Evolutionary conservation across 2,113 vertebrate species (phyloP).

Genomic region (Catharus bicknelli): DNA sequence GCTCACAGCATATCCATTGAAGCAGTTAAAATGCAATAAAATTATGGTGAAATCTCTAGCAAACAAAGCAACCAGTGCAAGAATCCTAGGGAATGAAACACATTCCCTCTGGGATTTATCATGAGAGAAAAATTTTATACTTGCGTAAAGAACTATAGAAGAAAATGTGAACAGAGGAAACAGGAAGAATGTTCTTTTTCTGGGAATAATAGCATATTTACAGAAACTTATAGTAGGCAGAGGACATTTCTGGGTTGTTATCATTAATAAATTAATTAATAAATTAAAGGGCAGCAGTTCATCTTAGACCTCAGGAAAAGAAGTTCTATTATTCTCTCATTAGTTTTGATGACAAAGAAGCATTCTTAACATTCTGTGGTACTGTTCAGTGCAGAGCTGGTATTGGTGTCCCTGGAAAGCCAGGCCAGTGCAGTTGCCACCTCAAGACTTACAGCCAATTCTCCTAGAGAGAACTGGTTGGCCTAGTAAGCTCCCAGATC

Average conservation of each 20-base stretch:
- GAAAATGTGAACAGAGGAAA: not conserved
- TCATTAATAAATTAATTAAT: not conserved
- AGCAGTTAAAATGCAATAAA: slow-evolving; percentile 61
- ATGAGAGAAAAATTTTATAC: not conserved
- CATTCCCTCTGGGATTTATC: not conserved
- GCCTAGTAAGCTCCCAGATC: not conserved
- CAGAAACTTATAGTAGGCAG: not conserved
- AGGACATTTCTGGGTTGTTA: not conserved
- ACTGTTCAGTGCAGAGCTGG: not conserved
- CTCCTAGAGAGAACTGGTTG: not conserved
- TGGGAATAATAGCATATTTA: not conserved
- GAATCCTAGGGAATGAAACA: slow-evolving; percentile 3
- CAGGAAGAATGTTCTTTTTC: not conserved
- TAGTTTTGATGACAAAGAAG: not conserved
- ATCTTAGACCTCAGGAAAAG: not conserved
- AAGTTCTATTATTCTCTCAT: not conserved
- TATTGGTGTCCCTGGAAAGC: not conserved
- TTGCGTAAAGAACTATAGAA: not conserved
- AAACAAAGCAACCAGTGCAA: not conserved
- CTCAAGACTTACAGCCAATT: not conserved
- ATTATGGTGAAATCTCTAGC: not conserved
- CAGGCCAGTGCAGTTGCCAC: not conserved
- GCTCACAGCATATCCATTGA: slow-evolving; percentile 52
- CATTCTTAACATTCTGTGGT: not conserved
- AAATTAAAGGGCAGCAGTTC: not conserved